phyloP scores from a whole-genome alignment of 2,113 vertebrate species.

The Syrmaticus mikado region DNA sequence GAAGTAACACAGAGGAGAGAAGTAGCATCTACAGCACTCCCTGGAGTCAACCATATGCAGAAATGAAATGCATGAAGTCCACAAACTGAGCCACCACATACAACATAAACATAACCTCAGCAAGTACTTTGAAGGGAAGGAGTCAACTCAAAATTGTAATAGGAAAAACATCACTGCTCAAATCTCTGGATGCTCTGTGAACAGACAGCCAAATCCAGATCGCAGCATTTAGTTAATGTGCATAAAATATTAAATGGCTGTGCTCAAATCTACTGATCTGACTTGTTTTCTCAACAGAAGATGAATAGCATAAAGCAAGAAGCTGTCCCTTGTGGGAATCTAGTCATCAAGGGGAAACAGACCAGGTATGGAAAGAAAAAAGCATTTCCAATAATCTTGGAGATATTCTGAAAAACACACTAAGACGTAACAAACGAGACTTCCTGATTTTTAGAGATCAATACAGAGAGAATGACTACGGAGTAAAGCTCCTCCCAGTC shows the following conservation, averaged over 20 bases:
- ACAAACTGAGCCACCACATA: not conserved
- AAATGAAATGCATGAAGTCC: not conserved
- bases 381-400: not conserved
- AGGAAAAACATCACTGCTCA: not conserved
- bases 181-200: not conserved
- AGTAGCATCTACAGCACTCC: not conserved
- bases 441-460: not conserved
- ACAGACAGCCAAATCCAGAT: not conserved
- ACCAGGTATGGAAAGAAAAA: not conserved
- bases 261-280: not conserved
- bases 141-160: not conserved
- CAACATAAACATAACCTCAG: not conserved
- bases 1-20: not conserved
- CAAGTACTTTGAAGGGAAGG: not conserved
- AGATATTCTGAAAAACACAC: not conserved
- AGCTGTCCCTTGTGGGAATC: not conserved
- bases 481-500: not conserved
- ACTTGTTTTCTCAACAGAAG: slow-evolving; percentile 9
- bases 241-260: slow-evolving; percentile 17
- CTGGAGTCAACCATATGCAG: not conserved
- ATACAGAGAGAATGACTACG: not conserved
- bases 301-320: not conserved
- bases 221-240: not conserved
- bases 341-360: not conserved
- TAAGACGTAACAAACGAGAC: not conserved